Base-by-base conservation (phyloP, 2,113 vertebrate genomes). In the Myxocyprinus asiaticus region DNA sequence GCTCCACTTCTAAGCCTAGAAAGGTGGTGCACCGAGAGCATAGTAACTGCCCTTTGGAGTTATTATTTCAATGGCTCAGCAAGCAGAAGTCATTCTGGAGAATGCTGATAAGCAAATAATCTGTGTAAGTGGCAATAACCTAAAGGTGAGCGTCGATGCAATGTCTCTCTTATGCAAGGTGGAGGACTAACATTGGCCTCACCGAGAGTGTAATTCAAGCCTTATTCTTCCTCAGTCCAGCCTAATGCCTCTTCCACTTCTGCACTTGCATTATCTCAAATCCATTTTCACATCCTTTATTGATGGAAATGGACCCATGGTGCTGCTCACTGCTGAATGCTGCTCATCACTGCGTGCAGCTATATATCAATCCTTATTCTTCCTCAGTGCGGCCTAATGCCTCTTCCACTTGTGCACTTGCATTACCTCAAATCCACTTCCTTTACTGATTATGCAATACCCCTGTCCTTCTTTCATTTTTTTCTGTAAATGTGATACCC, bases 41-140 rank as follows among this genome's bases (percentile, higher is more conserved):
- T 55, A 64, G 12, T 11, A 51, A 55, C 22, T 55, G 83, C 72
- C 76, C 85, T 85, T 86, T 79, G 83, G 81, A 85, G 59, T 67
- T 62, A 70, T 67, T 62, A 70, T 64, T 77, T 1, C 33, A 53
- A 43, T 82, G 48, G 76, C 45, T 84, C 66, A 81, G 67, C 71
- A 78, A 44, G 8, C 50, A 68, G 65, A 70, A 50, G 72, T 58
- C 70, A 72, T 47, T 73, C 42, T 62, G 56, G 61, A 56, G 44
- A 48, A 5, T n/a, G 44, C 76, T 58, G 83, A 86, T 83, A 85
- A 75, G 71, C 67, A 61, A 2, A 51, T 76, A 1, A 6, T 77
- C 48, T 75, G 45, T 55, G 33, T 33, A 76, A 64, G 56, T 47
- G 64, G 66, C 14, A 47, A 4, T 50, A 33, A 22, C 51, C 15